These are phyloP conservation scores for Calliopum simillimum DNA, from an alignment of 2,888 invertebrate species.

Conservation along the genomic window DNA sequence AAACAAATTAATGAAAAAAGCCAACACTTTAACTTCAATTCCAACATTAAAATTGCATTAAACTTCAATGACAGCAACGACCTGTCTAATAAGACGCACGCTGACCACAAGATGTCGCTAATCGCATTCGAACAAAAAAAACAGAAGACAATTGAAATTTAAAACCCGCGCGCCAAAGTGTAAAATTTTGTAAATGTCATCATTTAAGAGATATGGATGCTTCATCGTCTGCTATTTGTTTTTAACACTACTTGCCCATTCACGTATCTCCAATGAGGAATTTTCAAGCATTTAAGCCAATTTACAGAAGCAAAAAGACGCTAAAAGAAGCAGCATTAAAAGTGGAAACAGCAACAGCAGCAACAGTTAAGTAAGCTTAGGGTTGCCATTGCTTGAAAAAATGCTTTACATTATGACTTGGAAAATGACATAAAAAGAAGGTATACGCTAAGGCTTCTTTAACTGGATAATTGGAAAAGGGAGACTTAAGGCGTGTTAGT, in stretches of 20 bases:
- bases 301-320: neutral
- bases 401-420: no score
- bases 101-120: neutral
- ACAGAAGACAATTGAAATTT: neutral
- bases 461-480: no score
- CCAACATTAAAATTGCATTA: slow-evolving; percentile 13
- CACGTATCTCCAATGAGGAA: slow-evolving; percentile 5
- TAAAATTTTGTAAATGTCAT: slow-evolving; percentile 12
- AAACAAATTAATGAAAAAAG: no score
- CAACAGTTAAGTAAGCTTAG: no score
- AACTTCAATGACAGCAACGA: neutral
- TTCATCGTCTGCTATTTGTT: neutral
- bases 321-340: neutral
- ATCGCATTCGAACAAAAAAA: neutral
- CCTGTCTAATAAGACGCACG: neutral
- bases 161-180: neutral
- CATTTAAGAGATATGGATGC: neutral
- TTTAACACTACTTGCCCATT: neutral
- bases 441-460: no score
- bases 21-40: no score
- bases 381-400: no score
- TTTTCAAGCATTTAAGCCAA: neutral
- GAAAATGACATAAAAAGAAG: no score
- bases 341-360: neutral
- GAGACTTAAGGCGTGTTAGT: no score